phyloP scores from a whole-genome alignment of 2,888 invertebrate species.

The Lacanobia oleracea region DNA sequence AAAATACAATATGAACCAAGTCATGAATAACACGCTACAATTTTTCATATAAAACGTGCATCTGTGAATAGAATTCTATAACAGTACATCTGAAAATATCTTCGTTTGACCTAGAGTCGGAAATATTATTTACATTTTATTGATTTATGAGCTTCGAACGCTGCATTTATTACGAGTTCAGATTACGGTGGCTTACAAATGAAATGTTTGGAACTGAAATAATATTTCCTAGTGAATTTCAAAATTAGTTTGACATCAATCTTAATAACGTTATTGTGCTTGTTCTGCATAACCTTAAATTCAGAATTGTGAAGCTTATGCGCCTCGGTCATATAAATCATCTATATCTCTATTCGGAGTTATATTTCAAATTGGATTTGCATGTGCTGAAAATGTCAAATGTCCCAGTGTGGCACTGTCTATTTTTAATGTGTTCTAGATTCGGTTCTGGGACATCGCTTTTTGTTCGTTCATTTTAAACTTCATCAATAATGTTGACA shows the following conservation, averaged over 20 bases:
- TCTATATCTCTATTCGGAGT: not conserved
- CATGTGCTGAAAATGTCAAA: constrained; percentile 20
- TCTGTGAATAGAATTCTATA: constrained; percentile 58
- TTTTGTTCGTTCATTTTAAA: constrained; percentile 4
- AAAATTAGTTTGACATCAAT: constrained; percentile 23
- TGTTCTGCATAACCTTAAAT: not conserved
- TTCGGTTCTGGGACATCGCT: not conserved
- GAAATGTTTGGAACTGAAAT: constrained; percentile 26
- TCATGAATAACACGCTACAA: constrained; percentile 23
- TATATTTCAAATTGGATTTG: not conserved
- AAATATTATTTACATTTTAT: constrained; percentile 58
- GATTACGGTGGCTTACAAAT: constrained; percentile 16
- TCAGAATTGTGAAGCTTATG: not conserved
- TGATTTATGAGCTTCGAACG: constrained; percentile 57
- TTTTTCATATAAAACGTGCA: constrained; percentile 38
- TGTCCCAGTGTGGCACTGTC: not conserved
- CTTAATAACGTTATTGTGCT: constrained; percentile 4
- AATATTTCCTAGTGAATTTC: not conserved
- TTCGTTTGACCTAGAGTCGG: constrained; percentile 54
- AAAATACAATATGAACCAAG: constrained; percentile 18
- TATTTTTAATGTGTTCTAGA: constrained; percentile 5
- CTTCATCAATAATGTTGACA: constrained; percentile 12
- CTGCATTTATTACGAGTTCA: constrained; percentile 36
- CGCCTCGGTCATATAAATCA: not conserved
- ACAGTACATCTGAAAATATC: constrained; percentile 53